A percentile compares a stretch with the other conserved stretches of the same genome.
phyloP scores from a whole-genome alignment of 2,888 invertebrate species.

The Esperia sulphurella region DNA sequence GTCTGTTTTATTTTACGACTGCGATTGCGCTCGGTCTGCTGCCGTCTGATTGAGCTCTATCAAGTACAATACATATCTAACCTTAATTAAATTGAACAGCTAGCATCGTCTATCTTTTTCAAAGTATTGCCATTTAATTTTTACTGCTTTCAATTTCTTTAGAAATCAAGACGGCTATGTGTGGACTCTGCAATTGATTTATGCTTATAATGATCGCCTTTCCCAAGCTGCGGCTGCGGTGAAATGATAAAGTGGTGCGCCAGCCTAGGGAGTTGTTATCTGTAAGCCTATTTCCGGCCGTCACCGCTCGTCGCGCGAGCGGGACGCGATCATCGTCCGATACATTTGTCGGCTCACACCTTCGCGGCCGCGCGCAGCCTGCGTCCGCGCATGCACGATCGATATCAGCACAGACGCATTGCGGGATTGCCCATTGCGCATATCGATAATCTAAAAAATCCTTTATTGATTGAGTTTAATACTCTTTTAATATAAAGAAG shows the following conservation, averaged over 20 bases:
- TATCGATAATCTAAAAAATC: constrained; percentile 64
- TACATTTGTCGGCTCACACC: constrained; percentile 73
- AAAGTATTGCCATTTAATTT: background rate
- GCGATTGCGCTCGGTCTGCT: constrained; percentile 26
- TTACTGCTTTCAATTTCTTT: too few relatives aligned
- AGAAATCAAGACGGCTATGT: background rate
- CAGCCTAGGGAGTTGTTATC: constrained; percentile 71
- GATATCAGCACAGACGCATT: constrained; percentile 52
- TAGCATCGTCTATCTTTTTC: constrained; percentile 4
- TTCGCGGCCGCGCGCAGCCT: constrained; percentile 32
- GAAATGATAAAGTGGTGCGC: constrained; percentile 62
- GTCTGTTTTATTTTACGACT: constrained; percentile 47
- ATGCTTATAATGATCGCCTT: constrained; percentile 71
- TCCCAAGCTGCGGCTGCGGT: constrained; percentile 61
- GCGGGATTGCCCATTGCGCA: constrained; percentile 58
- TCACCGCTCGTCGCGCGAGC: constrained; percentile 49
- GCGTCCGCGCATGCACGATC: constrained; percentile 52
- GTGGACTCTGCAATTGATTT: constrained; percentile 53
- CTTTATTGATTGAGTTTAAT: constrained; percentile 35
- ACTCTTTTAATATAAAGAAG: constrained; percentile 17
- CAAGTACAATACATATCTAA: constrained; percentile 38
- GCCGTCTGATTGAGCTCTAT: constrained; percentile 28
- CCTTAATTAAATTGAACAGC: constrained; percentile 41
- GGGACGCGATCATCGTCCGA: constrained; percentile 68
- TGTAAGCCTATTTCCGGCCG: constrained; percentile 73